Conservation (phyloP, 1,140 invertebrate species). For the Kradibia gibbosae region DNA sequence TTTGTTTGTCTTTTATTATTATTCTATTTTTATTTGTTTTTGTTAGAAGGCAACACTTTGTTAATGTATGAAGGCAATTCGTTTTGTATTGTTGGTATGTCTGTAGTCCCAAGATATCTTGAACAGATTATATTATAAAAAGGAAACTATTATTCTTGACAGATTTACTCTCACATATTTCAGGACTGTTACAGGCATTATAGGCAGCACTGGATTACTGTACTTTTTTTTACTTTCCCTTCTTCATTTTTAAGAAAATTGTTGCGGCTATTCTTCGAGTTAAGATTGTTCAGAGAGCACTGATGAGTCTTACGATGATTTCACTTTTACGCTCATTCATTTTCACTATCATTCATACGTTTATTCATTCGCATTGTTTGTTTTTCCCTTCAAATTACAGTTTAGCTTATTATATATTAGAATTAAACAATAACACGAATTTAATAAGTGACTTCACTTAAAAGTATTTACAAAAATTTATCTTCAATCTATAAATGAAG, state of each 20-base stretch:
- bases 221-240: constrained; percentile 56
- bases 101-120: constrained; percentile 61
- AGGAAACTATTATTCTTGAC: constrained; percentile 42
- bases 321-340: constrained; percentile 44
- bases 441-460: constrained; percentile 46
- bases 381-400: constrained; percentile 34
- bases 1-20: constrained; percentile 52
- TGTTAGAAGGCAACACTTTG: constrained; percentile 72
- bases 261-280: constrained; percentile 35
- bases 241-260: constrained; percentile 51
- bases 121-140: constrained; percentile 48
- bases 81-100: constrained; percentile 73
- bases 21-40: constrained; percentile 63
- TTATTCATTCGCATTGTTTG: constrained; percentile 36
- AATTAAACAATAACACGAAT: constrained; percentile 56
- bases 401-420: constrained; percentile 49
- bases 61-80: constrained; percentile 72
- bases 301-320: constrained; percentile 53
- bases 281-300: constrained; percentile 57
- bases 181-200: constrained; percentile 69
- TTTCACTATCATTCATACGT: constrained; percentile 34
- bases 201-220: constrained; percentile 70
- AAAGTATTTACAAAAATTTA: constrained; percentile 66
- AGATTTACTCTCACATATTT: constrained; percentile 41
- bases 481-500: constrained; percentile 63